phyloP scores from a whole-genome alignment of 2,113 vertebrate species.

The Epinephelus moara region DNA sequence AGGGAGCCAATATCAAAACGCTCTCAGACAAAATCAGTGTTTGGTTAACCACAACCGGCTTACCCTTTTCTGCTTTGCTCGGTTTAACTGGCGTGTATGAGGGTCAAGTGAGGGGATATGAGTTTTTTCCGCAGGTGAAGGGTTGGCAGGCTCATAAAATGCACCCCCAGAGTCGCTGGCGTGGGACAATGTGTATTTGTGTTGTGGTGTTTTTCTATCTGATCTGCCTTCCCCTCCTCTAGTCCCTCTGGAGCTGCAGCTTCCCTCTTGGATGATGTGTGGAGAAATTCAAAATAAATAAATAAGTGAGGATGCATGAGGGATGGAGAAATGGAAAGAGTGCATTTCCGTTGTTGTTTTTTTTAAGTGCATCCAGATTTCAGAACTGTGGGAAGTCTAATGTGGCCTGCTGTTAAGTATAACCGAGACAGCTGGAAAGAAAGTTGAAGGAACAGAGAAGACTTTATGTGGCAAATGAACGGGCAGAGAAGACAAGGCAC shows the following conservation, averaged over 20 bases:
- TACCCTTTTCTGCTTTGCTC: conserved; percentile 6
- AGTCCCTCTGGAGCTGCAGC: background rate
- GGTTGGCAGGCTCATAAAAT: conserved; percentile 47
- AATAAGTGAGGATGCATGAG: conserved; percentile 10
- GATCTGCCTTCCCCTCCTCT: conserved; percentile 9
- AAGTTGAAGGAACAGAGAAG: background rate
- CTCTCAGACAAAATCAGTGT: conserved; percentile 43
- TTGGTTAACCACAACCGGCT: conserved; percentile 44
- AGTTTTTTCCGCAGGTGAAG: conserved; percentile 39
- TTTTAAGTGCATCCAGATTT: conserved; percentile 18
- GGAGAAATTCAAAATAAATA: conserved; percentile 31
- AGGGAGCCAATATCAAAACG: conserved; percentile 45
- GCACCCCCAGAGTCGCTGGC: background rate
- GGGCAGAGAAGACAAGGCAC: background rate
- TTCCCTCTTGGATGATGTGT: conserved; percentile 13
- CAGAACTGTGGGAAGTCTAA: conserved; percentile 1
- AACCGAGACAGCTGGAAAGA: conserved; percentile 1
- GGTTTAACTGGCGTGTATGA: conserved; percentile 14
- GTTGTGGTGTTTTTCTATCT: conserved; percentile 39
- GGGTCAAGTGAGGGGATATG: conserved; percentile 39
- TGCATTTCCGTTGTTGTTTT: background rate
- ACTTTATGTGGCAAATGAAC: background rate
- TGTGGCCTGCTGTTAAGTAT: conserved; percentile 8
- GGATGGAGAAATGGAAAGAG: conserved; percentile 3
- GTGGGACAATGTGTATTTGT: conserved; percentile 49